Evolutionary conservation across 2,888 invertebrate species (phyloP), one percentile per base, ranked within the genome.

Genomic region (Clunio marinus): DNA sequence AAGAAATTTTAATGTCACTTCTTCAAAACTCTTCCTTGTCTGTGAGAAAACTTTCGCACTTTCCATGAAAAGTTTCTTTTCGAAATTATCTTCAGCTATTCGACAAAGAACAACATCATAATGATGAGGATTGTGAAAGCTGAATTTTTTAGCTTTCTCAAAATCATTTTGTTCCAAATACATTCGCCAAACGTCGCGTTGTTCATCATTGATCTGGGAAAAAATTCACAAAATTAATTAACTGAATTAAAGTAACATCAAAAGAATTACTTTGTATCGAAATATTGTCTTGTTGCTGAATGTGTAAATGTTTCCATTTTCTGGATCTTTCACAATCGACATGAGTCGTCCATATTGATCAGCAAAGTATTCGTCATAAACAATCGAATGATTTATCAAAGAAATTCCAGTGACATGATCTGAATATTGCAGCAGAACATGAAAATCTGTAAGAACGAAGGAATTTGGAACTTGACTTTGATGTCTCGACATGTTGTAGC

Each of bases 1-100:
- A 17, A 96, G 81, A 77, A 97, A 96, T 76, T 95, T 96, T 10
- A 98, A 81, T 68, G 96, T 92, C 37, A 97, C 87, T 73, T 93
- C 93, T 80, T 98, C 98, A 76, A 99, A 97, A 20, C 95, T 91
- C 46, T 90, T 89, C 73, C 90, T 87, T 0, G 96, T 95, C 73
- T 93, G 88, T 0, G 97, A 94, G 76, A 89, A 97, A 72, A 91
- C 85, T 73, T 87, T 83, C 0, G 98, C 98, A 76, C 95, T 94
- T 72, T 86, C 84, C 70, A 88, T 85, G 73, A 87, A 96, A 78
- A 90, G 83, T 69, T 87, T 86, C 71, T 88, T 85, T 4, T 85
- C 83, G 74, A 95, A 96, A 1, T 90, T 81, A 74, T 88, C 82
- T 74, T 96, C 93, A 0, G 96, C 96, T 78, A 96, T 93, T 76